Conservation (phyloP, 2,797 vertebrate genomes). For the Semaprochilodus insignis region DNA sequence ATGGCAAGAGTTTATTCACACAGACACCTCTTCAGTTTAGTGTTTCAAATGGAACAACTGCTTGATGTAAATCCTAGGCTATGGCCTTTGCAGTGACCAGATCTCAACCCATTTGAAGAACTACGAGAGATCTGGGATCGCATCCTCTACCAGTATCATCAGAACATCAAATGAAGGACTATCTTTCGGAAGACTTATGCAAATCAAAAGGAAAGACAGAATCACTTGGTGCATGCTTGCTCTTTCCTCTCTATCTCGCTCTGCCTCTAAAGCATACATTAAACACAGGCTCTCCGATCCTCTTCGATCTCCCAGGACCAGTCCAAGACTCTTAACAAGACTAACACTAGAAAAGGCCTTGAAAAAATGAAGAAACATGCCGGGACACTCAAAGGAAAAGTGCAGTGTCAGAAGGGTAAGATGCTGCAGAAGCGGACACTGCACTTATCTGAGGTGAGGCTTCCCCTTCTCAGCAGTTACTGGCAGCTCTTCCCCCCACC, state of each 20-base stretch:
- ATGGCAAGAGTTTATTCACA: too few species aligned
- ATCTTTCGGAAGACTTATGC: constrained; percentile 13
- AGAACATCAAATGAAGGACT: too few species aligned
- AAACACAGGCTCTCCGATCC: constrained; percentile 24
- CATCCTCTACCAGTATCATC: too few species aligned
- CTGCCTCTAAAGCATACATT: constrained; percentile 32
- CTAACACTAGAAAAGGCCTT: constrained; percentile 35
- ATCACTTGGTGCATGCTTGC: constrained; percentile 17
- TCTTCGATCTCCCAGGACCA: constrained; percentile 34
- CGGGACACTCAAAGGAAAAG: constrained; percentile 36
- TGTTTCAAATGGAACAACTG: too few species aligned
- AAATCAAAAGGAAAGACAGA: constrained; percentile 34
- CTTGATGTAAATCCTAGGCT: too few species aligned
- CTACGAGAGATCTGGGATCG: too few species aligned
- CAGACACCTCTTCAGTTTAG: too few species aligned
- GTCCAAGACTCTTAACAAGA: constrained; percentile 54
- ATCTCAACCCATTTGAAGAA: too few species aligned
- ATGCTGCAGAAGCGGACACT: constrained; percentile 16
- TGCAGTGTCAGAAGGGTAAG: constrained; percentile 30
- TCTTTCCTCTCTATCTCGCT: not conserved
- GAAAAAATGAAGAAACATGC: not conserved
- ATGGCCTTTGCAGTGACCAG: too few species aligned
- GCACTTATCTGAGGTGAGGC: constrained; percentile 42
- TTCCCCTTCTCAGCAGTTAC: constrained; percentile 24
- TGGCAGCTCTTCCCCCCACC: constrained; percentile 12